Evolutionary conservation across 1,140 invertebrate species (phyloP), one percentile per base, ranked within the genome.

Genomic region (Zeugodacus cucurbitae): DNA sequence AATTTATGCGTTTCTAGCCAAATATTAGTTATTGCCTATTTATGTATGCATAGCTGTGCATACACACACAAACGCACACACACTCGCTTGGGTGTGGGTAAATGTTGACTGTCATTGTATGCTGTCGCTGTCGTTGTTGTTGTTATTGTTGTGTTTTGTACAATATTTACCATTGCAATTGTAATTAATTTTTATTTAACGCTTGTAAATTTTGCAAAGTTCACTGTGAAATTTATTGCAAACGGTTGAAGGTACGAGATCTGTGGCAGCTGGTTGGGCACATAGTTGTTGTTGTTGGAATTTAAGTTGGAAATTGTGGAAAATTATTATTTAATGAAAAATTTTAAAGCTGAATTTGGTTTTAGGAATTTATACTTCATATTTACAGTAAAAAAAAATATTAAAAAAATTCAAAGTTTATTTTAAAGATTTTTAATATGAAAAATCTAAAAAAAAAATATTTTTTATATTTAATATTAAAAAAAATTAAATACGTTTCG

Each of bases 21-120:
- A 82, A 82, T 82, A 82, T 82, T 82, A 82, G 74, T 82, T 82
- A 82, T 82, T 82, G 74, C 74, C 74, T 48, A 82, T 82, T 82
- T 82, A 82, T 82, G 22, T 22, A 48, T 48, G 41, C 41, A 48
- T 82, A 82, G 74, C 11, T 78, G 37, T 78, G 14, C 37, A 37
- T 70, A 78, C 7, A 17, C 37, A 37, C 67, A 44, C 26, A 34
- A 26, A 67, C 7, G 8, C 29, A 34, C 10, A 67, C 64, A 67
- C 64, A 67, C 29, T 14, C 29, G 1, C 32, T n/a, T 34, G 32
- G 20, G 17, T 22, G 5, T 74, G 5, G 17, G 17, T 22, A 82
- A 82, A 26, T 82, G 74, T 48, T 22, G 37, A 3, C n/a, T 82
- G 37, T 26, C 44, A 48, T n/a, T 62, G 58, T 26, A 4, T 62